These are phyloP conservation scores for Coboldia fuscipes DNA, from an alignment of 1,140 invertebrate species.

Conservation along the genomic window DNA sequence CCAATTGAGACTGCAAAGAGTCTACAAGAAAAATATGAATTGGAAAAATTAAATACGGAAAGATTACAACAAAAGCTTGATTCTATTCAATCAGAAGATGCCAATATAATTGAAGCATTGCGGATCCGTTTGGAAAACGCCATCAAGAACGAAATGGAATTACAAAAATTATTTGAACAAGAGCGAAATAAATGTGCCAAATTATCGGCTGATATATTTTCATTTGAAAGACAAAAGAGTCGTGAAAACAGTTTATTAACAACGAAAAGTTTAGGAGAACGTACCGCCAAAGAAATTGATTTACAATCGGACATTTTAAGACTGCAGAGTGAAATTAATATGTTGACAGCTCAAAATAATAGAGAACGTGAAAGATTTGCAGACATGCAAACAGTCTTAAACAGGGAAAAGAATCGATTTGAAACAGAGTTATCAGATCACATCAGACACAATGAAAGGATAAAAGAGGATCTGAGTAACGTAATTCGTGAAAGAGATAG, in stretches of 20 bases:
- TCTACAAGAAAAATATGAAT: conserved; percentile 22
- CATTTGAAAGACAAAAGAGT: conserved; percentile 11
- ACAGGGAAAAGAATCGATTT: conserved; percentile 22
- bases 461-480: conserved; percentile 22
- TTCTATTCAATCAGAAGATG: conserved; percentile 31
- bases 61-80: conserved; percentile 26
- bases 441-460: conserved; percentile 27
- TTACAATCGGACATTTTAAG: conserved; percentile 22
- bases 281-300: conserved; percentile 13
- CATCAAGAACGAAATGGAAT: conserved; percentile 33
- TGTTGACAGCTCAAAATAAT: conserved; percentile 26
- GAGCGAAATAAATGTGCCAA: conserved; percentile 27
- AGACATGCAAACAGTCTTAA: conserved; percentile 22
- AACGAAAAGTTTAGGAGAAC: conserved; percentile 14
- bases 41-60: conserved; percentile 20
- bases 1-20: conserved; percentile 20
- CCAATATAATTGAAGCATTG: conserved; percentile 35
- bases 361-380: conserved; percentile 21
- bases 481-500: conserved; percentile 15
- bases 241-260: conserved; percentile 12
- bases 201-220: conserved; percentile 21
- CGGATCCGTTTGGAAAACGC: conserved; percentile 33
- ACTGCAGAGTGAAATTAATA: conserved; percentile 24
- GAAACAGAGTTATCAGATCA: conserved; percentile 30
- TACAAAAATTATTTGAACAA: conserved; percentile 31